phyloP scores from a whole-genome alignment of 2,797 vertebrate species.

The Astyanax mexicanus region DNA sequence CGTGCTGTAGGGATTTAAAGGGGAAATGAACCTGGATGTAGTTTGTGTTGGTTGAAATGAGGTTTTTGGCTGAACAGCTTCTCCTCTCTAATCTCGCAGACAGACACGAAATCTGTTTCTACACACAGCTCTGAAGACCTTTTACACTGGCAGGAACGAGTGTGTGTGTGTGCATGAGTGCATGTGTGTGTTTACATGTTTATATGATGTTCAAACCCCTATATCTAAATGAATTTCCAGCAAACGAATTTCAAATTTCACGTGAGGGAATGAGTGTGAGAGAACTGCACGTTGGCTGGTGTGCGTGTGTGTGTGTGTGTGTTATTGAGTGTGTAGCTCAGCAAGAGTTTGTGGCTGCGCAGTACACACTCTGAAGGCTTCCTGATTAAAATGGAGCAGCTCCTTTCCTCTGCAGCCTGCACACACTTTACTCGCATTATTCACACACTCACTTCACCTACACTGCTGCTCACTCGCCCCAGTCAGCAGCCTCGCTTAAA shows the following conservation, averaged over 20 bases:
- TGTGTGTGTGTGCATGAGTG: conserved; percentile 15
- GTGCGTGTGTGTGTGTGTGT: not conserved
- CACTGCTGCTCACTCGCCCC: not conserved
- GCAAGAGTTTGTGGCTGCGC: conserved; percentile 37
- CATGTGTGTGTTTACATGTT: not conserved
- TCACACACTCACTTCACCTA: conserved; percentile 21
- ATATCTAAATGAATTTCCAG: not conserved
- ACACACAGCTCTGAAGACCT: not conserved
- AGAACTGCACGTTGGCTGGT: conserved; percentile 15
- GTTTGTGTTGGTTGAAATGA: conserved; percentile 22
- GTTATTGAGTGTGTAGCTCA: conserved; percentile 35
- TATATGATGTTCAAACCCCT: not conserved
- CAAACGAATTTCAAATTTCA: not conserved
- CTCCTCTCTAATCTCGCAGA: conserved; percentile 41
- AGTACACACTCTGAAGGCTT: conserved; percentile 42
- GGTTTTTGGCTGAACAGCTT: conserved; percentile 33
- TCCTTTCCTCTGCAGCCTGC: conserved; percentile 38
- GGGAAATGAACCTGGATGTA: conserved; percentile 29
- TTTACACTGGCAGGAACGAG: not conserved
- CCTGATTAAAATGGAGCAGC: conserved; percentile 54
- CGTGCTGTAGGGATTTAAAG: conserved; percentile 23
- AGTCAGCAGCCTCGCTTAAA: not conserved
- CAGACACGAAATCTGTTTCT: conserved; percentile 21
- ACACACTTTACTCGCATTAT: conserved; percentile 45
- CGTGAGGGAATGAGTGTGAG: not conserved